Evolutionary conservation across 2,888 invertebrate genomes (phyloP), one percentile per base, ranked within the genome.

Genomic region (Melanophora roralis): DNA sequence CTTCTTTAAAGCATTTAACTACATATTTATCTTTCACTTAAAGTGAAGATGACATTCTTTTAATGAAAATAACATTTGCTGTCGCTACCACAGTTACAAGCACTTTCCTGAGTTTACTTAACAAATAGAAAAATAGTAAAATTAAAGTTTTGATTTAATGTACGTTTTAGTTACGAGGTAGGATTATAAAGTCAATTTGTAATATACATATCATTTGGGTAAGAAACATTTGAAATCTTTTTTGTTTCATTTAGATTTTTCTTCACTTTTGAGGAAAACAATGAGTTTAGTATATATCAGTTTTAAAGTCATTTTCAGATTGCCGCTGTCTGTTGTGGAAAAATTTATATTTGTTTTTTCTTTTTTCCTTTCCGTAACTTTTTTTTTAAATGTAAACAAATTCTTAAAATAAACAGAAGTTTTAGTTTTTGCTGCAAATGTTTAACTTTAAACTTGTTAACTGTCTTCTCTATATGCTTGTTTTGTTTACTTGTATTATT

Each of bases 11-110:
- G 77, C 78, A 72, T 81, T 83, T 80, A 83, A 84, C 83, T 85
- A 65, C 65, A 79, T 75, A 85, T 87, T 87, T 87, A 86, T 87
- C 87, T 88, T 88, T 88, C 87, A 88, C 88, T 88, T 87, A 85
- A 87, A 88, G 86, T 86, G 88, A 88, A 88, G 87, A 88, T 88
- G 88, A 84, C 87, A 88, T 88, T 88, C 87, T 88, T 88, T 84
- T 86, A 88, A 88, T 88, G 87, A 88, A 88, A 88, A 87, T 88
- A 87, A 86, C 85, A 77, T 78, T 81, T 74, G 68, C 38, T 67
- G 16, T 19, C 14, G 34, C 19, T 45, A 36, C 49, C 12, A 23
- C 8, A n/a, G n/a, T n/a, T n/a, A 43, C 11, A 14, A 14, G 14
- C 38, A 14, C n/a, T 45, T 19, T 16, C n/a, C 14, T 36, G 7